These are phyloP conservation scores for Progne subis DNA, from an alignment of 2,113 vertebrate species.

Conservation along the genomic window DNA sequence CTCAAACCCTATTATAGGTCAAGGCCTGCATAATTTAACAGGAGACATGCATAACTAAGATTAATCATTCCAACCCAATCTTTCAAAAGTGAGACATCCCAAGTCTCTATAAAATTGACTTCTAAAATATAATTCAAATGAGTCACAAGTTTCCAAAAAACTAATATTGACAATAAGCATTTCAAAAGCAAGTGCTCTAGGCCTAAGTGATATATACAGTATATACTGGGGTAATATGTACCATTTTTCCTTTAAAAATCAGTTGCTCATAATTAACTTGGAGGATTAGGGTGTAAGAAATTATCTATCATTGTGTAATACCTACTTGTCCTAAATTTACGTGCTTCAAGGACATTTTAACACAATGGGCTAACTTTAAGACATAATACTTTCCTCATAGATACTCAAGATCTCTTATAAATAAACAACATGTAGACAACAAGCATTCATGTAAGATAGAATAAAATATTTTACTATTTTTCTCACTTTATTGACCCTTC, in stretches of 20 bases:
- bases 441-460: not conserved
- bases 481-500: not conserved
- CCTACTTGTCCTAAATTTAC: constrained; percentile 13
- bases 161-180: not conserved
- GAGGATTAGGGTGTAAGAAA: not conserved
- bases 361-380: not conserved
- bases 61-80: not conserved
- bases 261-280: not conserved
- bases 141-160: not conserved
- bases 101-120: not conserved
- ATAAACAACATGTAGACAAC: not conserved
- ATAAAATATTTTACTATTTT: not conserved
- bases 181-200: not conserved
- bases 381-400: not conserved
- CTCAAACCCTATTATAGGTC: constrained; percentile 3
- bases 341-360: not conserved
- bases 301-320: not conserved
- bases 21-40: constrained; percentile 4
- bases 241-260: not conserved
- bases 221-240: not conserved
- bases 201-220: not conserved
- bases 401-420: not conserved
- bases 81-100: not conserved
- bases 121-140: not conserved
- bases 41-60: not conserved